These are phyloP conservation scores for Sepiola atlantica DNA, from an alignment of 2,888 invertebrate species.

Conservation along the genomic window DNA sequence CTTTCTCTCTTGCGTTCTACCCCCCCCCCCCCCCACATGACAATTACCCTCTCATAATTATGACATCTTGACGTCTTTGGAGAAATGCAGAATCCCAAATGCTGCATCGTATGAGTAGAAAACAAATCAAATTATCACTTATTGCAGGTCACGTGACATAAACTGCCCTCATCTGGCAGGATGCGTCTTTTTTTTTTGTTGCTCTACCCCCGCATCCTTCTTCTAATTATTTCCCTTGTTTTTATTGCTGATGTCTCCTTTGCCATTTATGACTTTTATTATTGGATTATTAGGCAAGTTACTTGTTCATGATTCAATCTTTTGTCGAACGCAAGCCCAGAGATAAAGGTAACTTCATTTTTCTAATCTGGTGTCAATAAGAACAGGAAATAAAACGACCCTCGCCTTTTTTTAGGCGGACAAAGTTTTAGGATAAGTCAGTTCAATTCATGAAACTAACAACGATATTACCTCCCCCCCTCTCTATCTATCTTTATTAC, in stretches of 20 bases:
- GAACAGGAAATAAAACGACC: too few species aligned
- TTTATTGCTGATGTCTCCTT: background rate
- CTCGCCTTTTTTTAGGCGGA: too few species aligned
- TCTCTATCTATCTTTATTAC: too few species aligned
- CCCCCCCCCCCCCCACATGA: background rate
- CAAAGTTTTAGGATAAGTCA: too few species aligned
- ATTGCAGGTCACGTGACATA: background rate
- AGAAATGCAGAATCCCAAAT: background rate
- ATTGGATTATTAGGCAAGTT: background rate
- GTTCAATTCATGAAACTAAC: too few species aligned
- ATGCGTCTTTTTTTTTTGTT: background rate
- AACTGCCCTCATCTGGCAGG: background rate
- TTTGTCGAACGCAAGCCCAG: too few species aligned
- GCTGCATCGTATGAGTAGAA: background rate
- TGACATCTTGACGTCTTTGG: background rate
- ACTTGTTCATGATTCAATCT: background rate
- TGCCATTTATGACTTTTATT: background rate
- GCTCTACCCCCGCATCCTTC: background rate
- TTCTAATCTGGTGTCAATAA: too few species aligned
- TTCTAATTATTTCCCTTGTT: background rate
- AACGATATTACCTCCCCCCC: too few species aligned
- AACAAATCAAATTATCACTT: constrained; percentile 32
- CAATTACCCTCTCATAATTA: background rate
- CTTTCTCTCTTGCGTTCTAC: background rate
- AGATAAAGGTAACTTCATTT: too few species aligned